Base-by-base conservation (phyloP, 2,113 vertebrate genomes). In the Limanda limanda region DNA sequence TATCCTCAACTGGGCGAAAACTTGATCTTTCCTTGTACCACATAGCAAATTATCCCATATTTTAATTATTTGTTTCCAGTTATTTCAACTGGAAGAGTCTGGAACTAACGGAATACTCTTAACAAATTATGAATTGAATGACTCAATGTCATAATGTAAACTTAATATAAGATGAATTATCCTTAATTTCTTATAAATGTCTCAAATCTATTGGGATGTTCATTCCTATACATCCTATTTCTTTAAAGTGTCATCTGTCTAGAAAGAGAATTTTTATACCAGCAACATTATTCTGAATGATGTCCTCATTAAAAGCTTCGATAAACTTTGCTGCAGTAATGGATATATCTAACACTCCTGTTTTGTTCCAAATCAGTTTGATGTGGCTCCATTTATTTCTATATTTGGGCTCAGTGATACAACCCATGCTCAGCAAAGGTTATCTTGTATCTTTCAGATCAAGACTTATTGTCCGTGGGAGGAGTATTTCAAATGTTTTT, bases 381-480 rank as follows among this genome's bases (percentile, higher is more conserved):
- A 37, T 47, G 58, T 31, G 6, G 37, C 61, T 24, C 25, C 54
- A 48, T 67, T 67, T 25, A 67, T 51, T 42, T 47, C 54, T n/a
- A 65, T 65, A 64, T 37, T 57, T 27, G 61, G 31, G 5, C n/a
- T 25, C 13, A 64, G 9, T 14, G 47, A 10, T 17, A 47, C 72
- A 15, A 20, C 24, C 11, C 54, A 4, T 56, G 58, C 23, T 37
- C 5, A 21, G 13, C 47, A 2, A 35, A 73, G 62, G 14, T 54
- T 63, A 74, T 64, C 31, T 52, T 61, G 31, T 12, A 40, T 23
- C 72, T 21, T 20, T 21, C 20, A 17, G 20, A 54, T 54, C 51
- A 10, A n/a, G 20, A 54, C 51, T 21, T 54, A 54, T n/a, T 27
- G 61, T 74, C 13, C 54, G 35, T 12, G 6, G 54, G 54, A 21